Percentiles rank a stretch among this genome's conserved stretches.
Evolutionary conservation across 2,888 invertebrate species (phyloP).

Genomic region (Caenorhabditis sp.): DNA sequence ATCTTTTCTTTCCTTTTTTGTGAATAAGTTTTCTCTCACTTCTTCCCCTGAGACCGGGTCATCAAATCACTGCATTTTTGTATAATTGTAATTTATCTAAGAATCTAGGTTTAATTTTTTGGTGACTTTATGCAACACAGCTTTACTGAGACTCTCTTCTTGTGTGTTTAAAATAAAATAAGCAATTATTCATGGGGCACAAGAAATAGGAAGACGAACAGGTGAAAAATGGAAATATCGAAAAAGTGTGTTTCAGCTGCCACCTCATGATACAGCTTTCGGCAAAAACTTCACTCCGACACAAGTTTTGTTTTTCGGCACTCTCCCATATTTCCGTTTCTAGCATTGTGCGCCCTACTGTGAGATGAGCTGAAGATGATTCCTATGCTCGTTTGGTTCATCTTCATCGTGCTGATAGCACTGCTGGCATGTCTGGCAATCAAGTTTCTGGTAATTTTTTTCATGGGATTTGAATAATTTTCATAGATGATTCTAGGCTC

Average conservation of each 20-base stretch:
- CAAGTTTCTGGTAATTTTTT: conserved; percentile 48
- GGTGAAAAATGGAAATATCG: conserved; percentile 43
- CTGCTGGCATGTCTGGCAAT: conserved; percentile 55
- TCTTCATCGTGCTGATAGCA: conserved; percentile 55
- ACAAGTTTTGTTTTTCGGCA: conserved; percentile 11
- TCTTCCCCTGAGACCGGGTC: conserved; percentile 27
- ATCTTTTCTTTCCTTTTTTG: conserved; percentile 34
- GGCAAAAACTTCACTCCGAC: conserved; percentile 5
- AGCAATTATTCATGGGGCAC: conserved; percentile 17
- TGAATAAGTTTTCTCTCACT: not conserved
- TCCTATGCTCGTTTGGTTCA: conserved; percentile 61
- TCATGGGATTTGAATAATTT: not conserved
- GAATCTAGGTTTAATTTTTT: conserved; percentile 17
- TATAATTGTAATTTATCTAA: conserved; percentile 28
- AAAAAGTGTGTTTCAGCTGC: conserved; percentile 30
- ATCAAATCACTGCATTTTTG: conserved; percentile 43
- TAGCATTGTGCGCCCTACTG: not conserved
- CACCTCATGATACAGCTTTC: conserved; percentile 19
- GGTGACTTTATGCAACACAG: conserved; percentile 14
- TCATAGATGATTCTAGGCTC: conserved; percentile 16
- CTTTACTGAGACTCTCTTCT: conserved; percentile 23
- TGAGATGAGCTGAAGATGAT: conserved; percentile 57
- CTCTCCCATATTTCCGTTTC: not conserved
- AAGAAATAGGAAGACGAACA: conserved; percentile 18
- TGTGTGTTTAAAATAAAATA: conserved; percentile 19